Percentiles rank a stretch among this genome's conserved stretches.
Conservation (phyloP, 2,888 invertebrate genomes). For the Deroplatys truncata region DNA sequence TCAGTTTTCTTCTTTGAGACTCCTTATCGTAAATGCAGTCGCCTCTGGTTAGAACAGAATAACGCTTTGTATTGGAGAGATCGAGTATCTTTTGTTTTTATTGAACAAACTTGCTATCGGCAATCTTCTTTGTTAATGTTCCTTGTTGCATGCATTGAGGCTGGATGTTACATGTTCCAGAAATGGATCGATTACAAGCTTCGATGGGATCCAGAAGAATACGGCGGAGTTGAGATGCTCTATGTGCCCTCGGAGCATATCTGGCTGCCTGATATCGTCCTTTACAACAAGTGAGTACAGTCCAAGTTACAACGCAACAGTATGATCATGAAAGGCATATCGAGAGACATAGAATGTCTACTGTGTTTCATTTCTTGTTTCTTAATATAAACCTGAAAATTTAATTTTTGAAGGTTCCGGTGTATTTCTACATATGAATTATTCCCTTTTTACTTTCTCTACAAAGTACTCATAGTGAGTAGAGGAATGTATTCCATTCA, state of each 20-base stretch:
- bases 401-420: no score
- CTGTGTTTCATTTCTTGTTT: no score
- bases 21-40: not conserved
- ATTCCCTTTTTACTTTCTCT: no score
- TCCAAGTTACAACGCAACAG: not conserved
- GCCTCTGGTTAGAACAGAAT: not conserved
- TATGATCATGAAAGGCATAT: not conserved
- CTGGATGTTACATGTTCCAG: conserved; percentile 44
- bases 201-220: conserved; percentile 84
- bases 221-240: conserved; percentile 85
- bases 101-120: not conserved
- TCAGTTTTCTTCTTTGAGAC: no score
- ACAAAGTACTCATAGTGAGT: no score
- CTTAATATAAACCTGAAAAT: no score
- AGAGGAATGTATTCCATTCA: no score
- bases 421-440: no score
- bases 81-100: not conserved
- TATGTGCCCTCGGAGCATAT: conserved; percentile 95
- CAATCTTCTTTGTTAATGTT: not conserved
- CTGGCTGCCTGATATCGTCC: conserved; percentile 94
- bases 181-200: conserved; percentile 91
- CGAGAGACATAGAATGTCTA: no score
- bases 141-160: not conserved
- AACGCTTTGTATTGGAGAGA: not conserved
- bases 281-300: conserved; percentile 66